A percentile compares a stretch with the other conserved stretches of the same genome.
Conservation (phyloP, 35 echinoderm and acorn worm species). For the Patiria miniata region DNA sequence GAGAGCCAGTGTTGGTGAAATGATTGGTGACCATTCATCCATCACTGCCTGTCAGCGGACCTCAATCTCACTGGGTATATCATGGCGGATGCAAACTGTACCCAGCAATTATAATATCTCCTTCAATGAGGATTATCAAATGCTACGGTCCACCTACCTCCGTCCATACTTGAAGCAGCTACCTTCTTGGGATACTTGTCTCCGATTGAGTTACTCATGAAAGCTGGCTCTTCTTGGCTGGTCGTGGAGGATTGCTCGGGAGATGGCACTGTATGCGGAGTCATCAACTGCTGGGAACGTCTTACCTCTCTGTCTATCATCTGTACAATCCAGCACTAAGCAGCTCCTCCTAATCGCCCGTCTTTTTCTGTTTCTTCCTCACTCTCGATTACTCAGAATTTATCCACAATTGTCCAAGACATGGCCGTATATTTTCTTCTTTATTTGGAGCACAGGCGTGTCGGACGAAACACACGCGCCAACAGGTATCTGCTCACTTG, state of each 20-base stretch:
- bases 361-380: neutral
- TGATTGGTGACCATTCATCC: too few relatives aligned
- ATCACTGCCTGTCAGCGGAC: too few relatives aligned
- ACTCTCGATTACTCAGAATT: neutral
- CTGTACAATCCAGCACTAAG: neutral
- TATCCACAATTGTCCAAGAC: neutral
- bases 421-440: neutral
- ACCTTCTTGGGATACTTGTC: conserved; percentile 21
- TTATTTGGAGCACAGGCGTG: neutral
- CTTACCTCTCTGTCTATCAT: neutral
- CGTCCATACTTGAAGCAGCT: conserved; percentile 21
- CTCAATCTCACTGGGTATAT: too few relatives aligned
- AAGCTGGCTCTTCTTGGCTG: neutral
- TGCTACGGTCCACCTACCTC: neutral
- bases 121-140: too few relatives aligned
- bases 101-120: too few relatives aligned
- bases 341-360: too few relatives aligned
- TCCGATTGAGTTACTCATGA: neutral
- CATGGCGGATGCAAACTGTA: too few relatives aligned
- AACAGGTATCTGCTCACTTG: neutral
- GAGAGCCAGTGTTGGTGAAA: too few relatives aligned
- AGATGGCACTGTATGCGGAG: neutral
- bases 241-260: neutral
- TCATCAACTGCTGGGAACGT: conserved; percentile 10
- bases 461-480: neutral